Evolutionary conservation across 1,140 invertebrate genomes (phyloP).

Genomic region (Coboldia fuscipes): DNA sequence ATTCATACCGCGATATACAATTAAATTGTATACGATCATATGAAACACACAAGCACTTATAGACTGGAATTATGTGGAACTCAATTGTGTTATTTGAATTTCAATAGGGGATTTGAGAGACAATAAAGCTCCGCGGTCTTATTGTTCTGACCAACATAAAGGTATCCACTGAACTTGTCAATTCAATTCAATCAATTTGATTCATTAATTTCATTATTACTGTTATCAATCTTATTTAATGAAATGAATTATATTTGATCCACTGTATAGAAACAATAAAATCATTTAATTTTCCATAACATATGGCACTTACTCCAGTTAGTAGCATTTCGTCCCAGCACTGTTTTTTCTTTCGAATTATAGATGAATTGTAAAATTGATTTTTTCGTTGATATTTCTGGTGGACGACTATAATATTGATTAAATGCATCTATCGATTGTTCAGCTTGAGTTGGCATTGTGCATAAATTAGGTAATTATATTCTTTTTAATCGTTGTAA

Average conservation of each 20-base stretch:
- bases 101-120: no score
- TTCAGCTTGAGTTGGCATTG: constrained; percentile 16
- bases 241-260: background rate
- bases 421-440: constrained; percentile 31
- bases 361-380: constrained; percentile 39
- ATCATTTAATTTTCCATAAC: constrained; percentile 6
- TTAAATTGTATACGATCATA: no score
- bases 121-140: no score
- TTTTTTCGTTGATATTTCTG: constrained; percentile 29
- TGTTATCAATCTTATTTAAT: constrained; percentile 8
- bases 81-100: no score
- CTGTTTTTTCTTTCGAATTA: constrained; percentile 38
- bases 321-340: constrained; percentile 40
- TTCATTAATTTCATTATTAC: background rate
- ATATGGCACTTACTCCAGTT: constrained; percentile 45
- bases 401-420: constrained; percentile 34
- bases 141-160: no score
- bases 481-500: no score
- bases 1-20: no score
- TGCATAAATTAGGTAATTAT: no score
- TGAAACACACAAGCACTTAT: no score
- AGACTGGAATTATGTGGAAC: no score
- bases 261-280: constrained; percentile 5
- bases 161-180: background rate
- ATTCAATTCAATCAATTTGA: constrained; percentile 1